phyloP scores from a whole-genome alignment of 2,888 invertebrate species.

The Ophonus ardosiacus region DNA sequence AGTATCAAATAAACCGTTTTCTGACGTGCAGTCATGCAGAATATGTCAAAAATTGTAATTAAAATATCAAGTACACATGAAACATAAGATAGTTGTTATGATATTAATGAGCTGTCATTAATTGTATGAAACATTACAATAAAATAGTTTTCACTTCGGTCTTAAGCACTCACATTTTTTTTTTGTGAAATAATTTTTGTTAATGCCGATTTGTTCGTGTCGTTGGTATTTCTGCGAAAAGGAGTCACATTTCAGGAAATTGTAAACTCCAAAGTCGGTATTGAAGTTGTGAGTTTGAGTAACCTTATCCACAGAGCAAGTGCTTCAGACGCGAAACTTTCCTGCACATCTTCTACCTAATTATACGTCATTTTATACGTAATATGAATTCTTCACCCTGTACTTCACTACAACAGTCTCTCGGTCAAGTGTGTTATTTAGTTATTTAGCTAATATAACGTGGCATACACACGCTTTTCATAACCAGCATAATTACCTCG shows the following conservation, averaged over 20 bases:
- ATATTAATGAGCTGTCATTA: too few relatives aligned
- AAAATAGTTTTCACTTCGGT: too few relatives aligned
- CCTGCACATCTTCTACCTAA: not conserved
- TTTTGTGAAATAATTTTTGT: not conserved
- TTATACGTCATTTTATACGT: not conserved
- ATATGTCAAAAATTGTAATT: too few relatives aligned
- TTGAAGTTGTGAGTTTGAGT: conserved; percentile 15
- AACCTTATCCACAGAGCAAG: conserved; percentile 8
- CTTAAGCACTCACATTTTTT: too few relatives aligned
- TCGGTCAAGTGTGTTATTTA: not conserved
- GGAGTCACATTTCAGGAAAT: conserved; percentile 9
- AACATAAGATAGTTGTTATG: too few relatives aligned
- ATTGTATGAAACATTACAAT: too few relatives aligned
- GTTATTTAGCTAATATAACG: not conserved
- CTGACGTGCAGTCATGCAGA: too few relatives aligned
- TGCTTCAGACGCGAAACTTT: not conserved
- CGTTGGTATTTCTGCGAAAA: not conserved
- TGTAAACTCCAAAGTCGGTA: not conserved
- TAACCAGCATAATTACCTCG: not conserved
- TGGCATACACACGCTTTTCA: not conserved
- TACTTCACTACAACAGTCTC: not conserved
- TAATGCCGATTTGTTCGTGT: not conserved
- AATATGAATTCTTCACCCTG: not conserved
- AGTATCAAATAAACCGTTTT: too few relatives aligned
- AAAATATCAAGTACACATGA: too few relatives aligned